Evolutionary conservation across 2,113 vertebrate species (phyloP), one percentile per base, ranked within the genome.

Genomic region (Microcebus murinus): DNA sequence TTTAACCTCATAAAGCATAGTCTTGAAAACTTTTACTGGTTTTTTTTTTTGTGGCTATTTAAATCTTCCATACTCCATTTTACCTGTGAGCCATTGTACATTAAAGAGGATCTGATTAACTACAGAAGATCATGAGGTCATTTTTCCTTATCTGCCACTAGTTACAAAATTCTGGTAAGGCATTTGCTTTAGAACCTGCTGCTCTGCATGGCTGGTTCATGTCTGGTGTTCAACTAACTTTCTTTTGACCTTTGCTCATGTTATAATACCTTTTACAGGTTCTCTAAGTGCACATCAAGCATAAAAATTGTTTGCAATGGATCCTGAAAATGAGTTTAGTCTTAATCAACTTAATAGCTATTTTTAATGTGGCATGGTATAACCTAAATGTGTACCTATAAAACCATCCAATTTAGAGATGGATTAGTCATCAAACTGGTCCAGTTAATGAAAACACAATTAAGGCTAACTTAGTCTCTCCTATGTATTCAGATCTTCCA

Each of bases 321-420:
- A 74, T 95, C 92, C 80, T 57, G 84, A 81, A 85, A 87, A 81
- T 50, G 39, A 92, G 39, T 81, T 92, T 82, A 63, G 27, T 71
- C 45, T 96, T 97, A 93, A 97, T 95, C 70, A 92, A 39, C 85
- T 76, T 93, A 91, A 94, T 77, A 79, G 67, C 50, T 93, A 18
- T 68, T 92, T 95, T 92, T 90, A 95, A 87, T 88, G 65, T 87
- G 67, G 87, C 90, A 77, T 71, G 52, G 48, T 65, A 48, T 73
- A 87, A 89, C 87, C 90, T 94, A 92, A 70, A 91, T 80, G 21
- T 82, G 39, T n/a, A 42, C 84, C 79, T 95, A 36, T 89, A 87
- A 96, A 96, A 59, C 73, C 80, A 93, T 61, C 31, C 39, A 93
- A 55, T 71, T 94, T 93, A 85, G 59, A 92, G 84, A 92, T 94